phyloP scores from a whole-genome alignment of 2,888 invertebrate species.

The Amphiduros pacificus region DNA sequence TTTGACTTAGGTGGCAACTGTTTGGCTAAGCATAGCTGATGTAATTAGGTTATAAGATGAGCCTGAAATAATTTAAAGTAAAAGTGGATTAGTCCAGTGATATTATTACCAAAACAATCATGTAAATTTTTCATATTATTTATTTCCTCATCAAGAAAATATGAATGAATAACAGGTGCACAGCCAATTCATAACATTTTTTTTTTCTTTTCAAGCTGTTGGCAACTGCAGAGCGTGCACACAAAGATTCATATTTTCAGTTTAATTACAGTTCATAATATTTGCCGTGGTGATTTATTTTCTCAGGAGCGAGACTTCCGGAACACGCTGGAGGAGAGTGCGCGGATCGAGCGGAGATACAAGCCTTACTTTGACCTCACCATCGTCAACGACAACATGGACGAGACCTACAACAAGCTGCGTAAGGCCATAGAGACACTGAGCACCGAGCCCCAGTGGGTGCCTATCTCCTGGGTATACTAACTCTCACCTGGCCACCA shows the following conservation, averaged over 20 bases:
- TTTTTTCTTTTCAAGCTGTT: background rate
- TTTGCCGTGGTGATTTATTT: background rate
- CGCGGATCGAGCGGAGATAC: slow-evolving; percentile 93
- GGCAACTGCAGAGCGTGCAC: background rate
- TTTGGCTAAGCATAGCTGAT: no score
- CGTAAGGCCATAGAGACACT: slow-evolving; percentile 90
- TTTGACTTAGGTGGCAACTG: no score
- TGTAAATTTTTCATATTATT: no score
- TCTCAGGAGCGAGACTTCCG: slow-evolving; percentile 89
- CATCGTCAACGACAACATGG: slow-evolving; percentile 95
- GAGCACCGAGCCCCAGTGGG: slow-evolving; percentile 98
- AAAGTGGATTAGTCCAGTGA: no score
- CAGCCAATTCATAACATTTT: background rate
- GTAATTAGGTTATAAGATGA: no score
- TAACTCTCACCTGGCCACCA: slow-evolving; percentile 20
- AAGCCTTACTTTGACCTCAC: slow-evolving; percentile 97
- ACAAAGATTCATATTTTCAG: background rate
- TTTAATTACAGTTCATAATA: background rate
- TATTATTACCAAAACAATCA: no score
- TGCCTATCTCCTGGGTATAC: slow-evolving; percentile 67
- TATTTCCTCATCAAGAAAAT: no score
- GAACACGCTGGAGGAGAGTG: slow-evolving; percentile 93
- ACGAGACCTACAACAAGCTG: slow-evolving; percentile 91
- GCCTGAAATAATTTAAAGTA: no score
- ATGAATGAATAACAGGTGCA: background rate